These are phyloP conservation scores for Saccostrea glomerata DNA, from an alignment of 1,140 invertebrate species.

Conservation along the genomic window DNA sequence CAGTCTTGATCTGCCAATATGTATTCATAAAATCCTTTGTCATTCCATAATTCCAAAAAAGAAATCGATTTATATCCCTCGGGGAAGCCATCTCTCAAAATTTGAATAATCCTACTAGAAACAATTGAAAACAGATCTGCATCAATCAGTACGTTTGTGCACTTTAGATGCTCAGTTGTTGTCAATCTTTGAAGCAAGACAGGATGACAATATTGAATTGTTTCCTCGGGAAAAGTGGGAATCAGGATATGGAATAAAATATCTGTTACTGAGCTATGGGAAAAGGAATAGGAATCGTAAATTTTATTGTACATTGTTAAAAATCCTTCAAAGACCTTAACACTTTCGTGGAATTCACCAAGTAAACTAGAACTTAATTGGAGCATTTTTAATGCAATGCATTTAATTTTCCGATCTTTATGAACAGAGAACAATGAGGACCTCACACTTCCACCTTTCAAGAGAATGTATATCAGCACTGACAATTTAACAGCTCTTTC, in stretches of 20 bases:
- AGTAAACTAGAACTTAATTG: background rate
- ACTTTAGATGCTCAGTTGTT: background rate
- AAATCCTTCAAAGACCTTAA: background rate
- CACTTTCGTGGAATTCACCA: background rate
- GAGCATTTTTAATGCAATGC: background rate
- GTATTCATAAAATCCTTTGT: background rate
- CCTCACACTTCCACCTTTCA: background rate
- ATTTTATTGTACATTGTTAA: background rate
- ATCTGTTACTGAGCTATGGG: background rate
- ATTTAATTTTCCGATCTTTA: background rate
- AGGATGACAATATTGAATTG: background rate
- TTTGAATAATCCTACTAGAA: background rate
- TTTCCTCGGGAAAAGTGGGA: background rate
- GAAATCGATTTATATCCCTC: background rate
- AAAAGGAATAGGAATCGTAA: background rate
- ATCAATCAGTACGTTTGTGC: background rate
- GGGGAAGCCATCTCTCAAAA: background rate
- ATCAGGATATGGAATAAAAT: background rate
- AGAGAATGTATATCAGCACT: background rate
- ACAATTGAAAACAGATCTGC: background rate
- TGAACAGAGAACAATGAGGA: background rate
- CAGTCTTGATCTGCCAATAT: background rate
- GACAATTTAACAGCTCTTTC: background rate
- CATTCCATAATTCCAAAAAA: background rate
- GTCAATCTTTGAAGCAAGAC: no score